Evolutionary conservation across 2,113 vertebrate species (phyloP), one percentile per base, ranked within the genome.

Genomic region (Bothrops jararaca): DNA sequence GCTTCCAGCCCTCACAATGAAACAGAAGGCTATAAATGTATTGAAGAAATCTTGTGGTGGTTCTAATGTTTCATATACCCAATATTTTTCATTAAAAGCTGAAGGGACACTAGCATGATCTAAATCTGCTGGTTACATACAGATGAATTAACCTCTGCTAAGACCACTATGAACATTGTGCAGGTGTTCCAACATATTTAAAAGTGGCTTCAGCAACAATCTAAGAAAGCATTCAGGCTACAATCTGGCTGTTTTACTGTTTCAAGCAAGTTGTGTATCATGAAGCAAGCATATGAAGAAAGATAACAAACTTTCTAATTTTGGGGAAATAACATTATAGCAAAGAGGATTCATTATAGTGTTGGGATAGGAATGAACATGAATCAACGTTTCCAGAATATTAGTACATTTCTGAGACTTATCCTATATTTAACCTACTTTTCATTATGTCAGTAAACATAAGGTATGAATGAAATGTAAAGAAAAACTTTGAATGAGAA

Each of bases 101-200:
- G 94, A 96, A 96, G 22, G 48, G 95, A 95, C 94, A 96, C 96
- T 97, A 96, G 95, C 94, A 96, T 95, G 97, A 96, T 97, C 96
- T 96, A 96, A 97, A 97, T 96, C 95, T 96, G 96, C 94, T 94
- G 93, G 97, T 95, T 4, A 13, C 95, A 96, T 94, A 95, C 94
- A 94, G 90, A 45, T 90, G 96, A 96, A 98, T 98, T 98, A 98
- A 98, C 98, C 98, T 98, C 98, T 98, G 98, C 96, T 98, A 98
- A 98, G 98, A 96, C 96, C 96, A 97, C 98, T 97, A 97, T 94
- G 95, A 96, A 97, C 97, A 98, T 97, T 96, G 96, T 57, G 95
- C 98, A 98, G 98, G 98, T 98, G 97, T 98, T 98, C 97, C 97
- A 98, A 98, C 98, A 96, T 97, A 97, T 98, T 98, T 97, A 97